Evolutionary conservation across 2,797 vertebrate genomes (phyloP).

Genomic region (Alcedo atthis): DNA sequence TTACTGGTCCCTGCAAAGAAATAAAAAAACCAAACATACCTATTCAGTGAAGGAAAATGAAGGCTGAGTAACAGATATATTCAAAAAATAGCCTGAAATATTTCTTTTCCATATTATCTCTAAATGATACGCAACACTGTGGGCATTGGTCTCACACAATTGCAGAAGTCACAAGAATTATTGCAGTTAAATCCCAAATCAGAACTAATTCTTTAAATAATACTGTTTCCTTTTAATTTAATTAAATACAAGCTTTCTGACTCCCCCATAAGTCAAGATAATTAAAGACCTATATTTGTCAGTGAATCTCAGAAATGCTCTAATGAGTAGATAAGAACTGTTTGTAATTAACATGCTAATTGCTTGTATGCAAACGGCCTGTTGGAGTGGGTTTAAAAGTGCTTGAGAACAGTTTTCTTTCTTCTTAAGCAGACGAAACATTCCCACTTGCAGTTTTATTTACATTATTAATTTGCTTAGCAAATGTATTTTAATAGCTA

Average conservation of each 20-base stretch:
- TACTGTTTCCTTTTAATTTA: neutral
- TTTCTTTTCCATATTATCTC: neutral
- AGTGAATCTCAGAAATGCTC: conserved; percentile 57
- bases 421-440: conserved; percentile 66
- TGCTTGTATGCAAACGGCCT: conserved; percentile 67
- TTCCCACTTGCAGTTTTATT: conserved; percentile 73
- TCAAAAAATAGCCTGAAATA: neutral
- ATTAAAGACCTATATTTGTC: conserved; percentile 44
- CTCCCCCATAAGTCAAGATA: conserved; percentile 20
- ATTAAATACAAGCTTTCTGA: conserved; percentile 34
- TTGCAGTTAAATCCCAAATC: neutral
- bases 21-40: neutral
- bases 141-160: neutral
- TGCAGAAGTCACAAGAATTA: neutral
- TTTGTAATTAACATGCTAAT: conserved; percentile 78
- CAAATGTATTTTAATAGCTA: conserved; percentile 67
- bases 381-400: conserved; percentile 75
- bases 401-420: conserved; percentile 75
- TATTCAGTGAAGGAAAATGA: neutral
- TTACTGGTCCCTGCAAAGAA: neutral
- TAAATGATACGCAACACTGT: neutral
- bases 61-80: neutral
- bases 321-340: conserved; percentile 50
- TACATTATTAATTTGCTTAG: conserved; percentile 82
- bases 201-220: neutral